Base-by-base conservation (phyloP, 2,888 invertebrate genomes). In the Trisateles emortualis region DNA sequence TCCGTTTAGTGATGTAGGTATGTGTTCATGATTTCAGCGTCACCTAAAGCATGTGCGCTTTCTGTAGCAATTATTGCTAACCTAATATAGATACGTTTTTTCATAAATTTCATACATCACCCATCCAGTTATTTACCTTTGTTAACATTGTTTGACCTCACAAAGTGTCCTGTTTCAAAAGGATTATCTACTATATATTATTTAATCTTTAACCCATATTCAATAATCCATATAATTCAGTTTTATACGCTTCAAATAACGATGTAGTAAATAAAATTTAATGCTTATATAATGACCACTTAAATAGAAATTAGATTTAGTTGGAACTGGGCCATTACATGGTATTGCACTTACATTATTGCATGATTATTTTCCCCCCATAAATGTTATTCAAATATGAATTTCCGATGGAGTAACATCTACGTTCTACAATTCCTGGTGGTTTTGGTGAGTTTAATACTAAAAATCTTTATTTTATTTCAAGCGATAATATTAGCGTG, bases 291-390 rank as follows among this genome's bases (percentile, higher is more conserved):
- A 45, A 35, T 29, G n/a, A 14, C 14, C 16, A 39, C 19, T 41
- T 45, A 35, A 30, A 30, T 13, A 41, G n/a, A 41, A 44, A 41
- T 46, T 19, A 43, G 24, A 13, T 44, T 47, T 36, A 56, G 44
- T 33, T 35, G 11, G 32, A 41, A 41, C 14, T 36, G 22, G 30
- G 13, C 35, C 29, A 36, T 45, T 36, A 35, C 17, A 39, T 41
- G 40, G 42, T 30, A n/a, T 4, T 43, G 17, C 10, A 35, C 11
- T 19, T 24, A 22, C 16, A 35, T 19, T 14, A 32, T 8, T 36
- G 26, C 11, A 5, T 26, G 3, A 13, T 16, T 29, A 22, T 13
- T 17, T 22, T 41, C 9, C 9, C 16, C 1, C 10, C 8, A 24
- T 17, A 32, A 14, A 30, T 32, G 13, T 30, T n/a, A 16, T 19